phyloP scores from a whole-genome alignment of 2,113 vertebrate genomes.

The Haemorhous mexicanus region DNA sequence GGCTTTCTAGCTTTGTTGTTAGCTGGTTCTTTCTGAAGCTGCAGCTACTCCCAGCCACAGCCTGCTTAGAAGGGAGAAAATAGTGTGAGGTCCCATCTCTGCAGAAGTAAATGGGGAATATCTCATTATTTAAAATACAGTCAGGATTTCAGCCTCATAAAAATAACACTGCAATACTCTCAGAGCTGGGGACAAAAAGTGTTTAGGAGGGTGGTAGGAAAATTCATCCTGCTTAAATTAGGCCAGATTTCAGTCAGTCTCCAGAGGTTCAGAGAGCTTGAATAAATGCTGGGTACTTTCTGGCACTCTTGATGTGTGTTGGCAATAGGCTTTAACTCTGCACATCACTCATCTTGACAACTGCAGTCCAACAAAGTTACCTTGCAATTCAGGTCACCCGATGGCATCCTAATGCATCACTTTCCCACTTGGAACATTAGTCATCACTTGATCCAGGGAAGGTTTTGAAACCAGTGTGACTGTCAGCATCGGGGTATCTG shows the following conservation, averaged over 20 bases:
- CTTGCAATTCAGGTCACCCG: constrained; percentile 36
- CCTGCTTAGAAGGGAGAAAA: not conserved
- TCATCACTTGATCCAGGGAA: constrained; percentile 44
- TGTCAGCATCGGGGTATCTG: constrained; percentile 9
- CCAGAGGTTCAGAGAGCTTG: constrained; percentile 37
- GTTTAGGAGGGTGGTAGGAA: constrained; percentile 13
- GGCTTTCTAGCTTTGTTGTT: not conserved
- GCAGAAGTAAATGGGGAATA: not conserved
- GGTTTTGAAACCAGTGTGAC: constrained; percentile 66
- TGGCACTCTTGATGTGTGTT: constrained; percentile 21
- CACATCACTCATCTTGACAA: constrained; percentile 62
- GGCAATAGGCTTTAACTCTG: constrained; percentile 57
- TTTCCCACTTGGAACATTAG: constrained; percentile 48
- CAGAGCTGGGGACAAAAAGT: constrained; percentile 15
- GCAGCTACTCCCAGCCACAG: not conserved
- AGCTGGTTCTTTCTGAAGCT: constrained; percentile 4
- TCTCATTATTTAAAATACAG: constrained; percentile 32
- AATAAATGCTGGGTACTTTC: constrained; percentile 29
- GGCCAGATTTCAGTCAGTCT: constrained; percentile 19
- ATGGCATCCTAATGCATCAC: constrained; percentile 57
- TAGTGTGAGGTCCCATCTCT: not conserved
- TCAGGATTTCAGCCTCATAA: constrained; percentile 22
- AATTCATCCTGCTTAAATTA: constrained; percentile 40
- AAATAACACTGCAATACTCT: constrained; percentile 17
- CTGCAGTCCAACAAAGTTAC: constrained; percentile 60